Base-by-base conservation (phyloP, 2,797 vertebrate genomes). In the Dicrostonyx torquatus region DNA sequence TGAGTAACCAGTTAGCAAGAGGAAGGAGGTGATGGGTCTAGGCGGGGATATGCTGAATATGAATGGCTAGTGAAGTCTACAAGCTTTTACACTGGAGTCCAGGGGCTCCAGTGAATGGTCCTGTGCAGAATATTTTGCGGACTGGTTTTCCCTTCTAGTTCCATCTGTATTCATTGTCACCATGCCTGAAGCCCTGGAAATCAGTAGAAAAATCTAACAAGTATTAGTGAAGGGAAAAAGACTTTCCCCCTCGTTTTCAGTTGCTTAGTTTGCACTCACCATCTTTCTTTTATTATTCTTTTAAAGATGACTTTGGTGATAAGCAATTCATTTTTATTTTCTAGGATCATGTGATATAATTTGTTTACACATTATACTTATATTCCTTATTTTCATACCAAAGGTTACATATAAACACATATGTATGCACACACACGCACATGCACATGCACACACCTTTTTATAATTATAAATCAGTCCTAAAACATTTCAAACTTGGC, bases 361-460 rank as follows among this genome's bases (percentile, higher is more conserved):
- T 88, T 80, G n/a, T 89, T 91, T 94, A 70, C 1, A 83, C 60
- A 68, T 89, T 89, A 53, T 70, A 91, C 40, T 13, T 76, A 8
- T 72, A 50, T 0, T 79, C 6, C 48, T 93, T 40, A 60, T 78
- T 68, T 58, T n/a, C 60, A 37, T 58, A 91, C 50, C 72, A 91
- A 94, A 89, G 75, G 78, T 5, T 50, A 89, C 0, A 10, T 55
- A 6, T 9, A 75, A 17, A 72, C 37, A 45, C 40, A 87, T 14
- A 79, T 34, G 53, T 14, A 80, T 2, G 37, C 7, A 40, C 3
- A 55, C 6, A 34, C 18, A 91, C 24, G 76, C 31, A 43, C 4
- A 86, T 2, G n/a, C 13, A 77, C 7, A 68, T 14, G 58, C 43
- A 60, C 5, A n/a, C 43, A 79, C 75, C 89, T 18, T 60, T 89